Base-by-base conservation (phyloP, 2,888 invertebrate species). In the Drosophila infuscata region DNA sequence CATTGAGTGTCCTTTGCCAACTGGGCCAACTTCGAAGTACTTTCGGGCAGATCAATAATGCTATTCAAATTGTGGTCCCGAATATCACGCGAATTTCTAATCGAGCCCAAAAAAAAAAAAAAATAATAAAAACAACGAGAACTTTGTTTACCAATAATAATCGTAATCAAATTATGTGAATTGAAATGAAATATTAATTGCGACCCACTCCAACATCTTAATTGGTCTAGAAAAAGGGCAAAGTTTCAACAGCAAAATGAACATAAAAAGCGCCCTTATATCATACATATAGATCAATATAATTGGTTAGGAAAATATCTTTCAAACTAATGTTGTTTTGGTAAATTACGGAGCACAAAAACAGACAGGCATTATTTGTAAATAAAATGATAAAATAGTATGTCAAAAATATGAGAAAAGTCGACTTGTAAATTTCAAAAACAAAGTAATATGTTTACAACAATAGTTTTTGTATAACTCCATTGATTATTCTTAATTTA, bases 121-220 rank as follows among this genome's bases (percentile, higher is more conserved):
- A 7, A 38, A 17, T 12, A 36, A 36, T n/a, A 36, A 61, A 61
- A 38, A 11, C 9, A n/a, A 46, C 2, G 25, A 53, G n/a, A 7
- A 61, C 58, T 63, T 71, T 86, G 77, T 87, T 87, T 86, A 79
- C 77, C 89, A 82, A 82, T 82, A 82, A 82, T 81, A 81, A 74
- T 76, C 82, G 78, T 84, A 84, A 89, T 82, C 81, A 82, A 89
- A 85, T 88, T 85, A 88, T 76, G 77, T 74, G 88, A 76, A 88
- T 88, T 77, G 77, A 79, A 82, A 72, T 80, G 73, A 83, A 79
- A 81, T 89, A 87, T 89, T 87, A 76, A 82, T 81, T 79, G 70
- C 60, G 20, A 9, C 68, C 36, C 67, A 41, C 43, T 46, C 71
- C 36, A 43, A 12, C 17, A 11, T 25, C 20, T 35, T 30, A 76